phyloP scores from a whole-genome alignment of 35 echinoderm and acorn worm genomes.

The Strongylocentrotus purpuratus region DNA sequence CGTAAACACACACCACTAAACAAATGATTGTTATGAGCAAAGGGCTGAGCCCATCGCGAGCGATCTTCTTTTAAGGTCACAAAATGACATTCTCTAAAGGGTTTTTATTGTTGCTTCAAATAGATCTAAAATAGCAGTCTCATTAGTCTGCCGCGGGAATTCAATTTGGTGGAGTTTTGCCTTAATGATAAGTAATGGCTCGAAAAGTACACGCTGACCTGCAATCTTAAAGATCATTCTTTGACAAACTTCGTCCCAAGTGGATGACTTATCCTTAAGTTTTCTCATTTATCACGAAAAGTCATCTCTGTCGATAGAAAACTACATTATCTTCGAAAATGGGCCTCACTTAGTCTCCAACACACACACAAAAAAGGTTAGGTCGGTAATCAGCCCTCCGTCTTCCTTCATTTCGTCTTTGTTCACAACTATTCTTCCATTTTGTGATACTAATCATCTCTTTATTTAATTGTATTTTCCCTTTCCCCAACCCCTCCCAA shows the following conservation, averaged over 20 bases:
- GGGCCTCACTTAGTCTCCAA: background rate
- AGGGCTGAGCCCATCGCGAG: background rate
- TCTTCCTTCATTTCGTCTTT: too few species aligned
- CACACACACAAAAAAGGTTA: too few species aligned
- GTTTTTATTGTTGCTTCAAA: background rate
- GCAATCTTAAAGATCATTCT: background rate
- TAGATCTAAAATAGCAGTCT: background rate
- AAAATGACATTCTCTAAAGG: background rate
- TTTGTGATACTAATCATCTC: too few species aligned
- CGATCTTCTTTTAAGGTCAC: background rate
- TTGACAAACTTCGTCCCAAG: background rate
- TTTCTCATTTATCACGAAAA: background rate
- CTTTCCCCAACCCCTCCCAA: too few species aligned
- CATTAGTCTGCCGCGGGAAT: background rate
- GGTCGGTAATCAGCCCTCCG: too few species aligned
- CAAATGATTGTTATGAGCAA: background rate
- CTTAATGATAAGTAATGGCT: conserved; percentile 11
- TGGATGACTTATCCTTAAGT: background rate
- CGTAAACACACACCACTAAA: conserved; percentile 10
- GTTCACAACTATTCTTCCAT: too few species aligned
- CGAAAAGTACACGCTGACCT: background rate
- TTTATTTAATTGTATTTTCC: too few species aligned
- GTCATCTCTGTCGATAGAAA: background rate
- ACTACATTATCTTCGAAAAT: background rate
- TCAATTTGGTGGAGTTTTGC: background rate